Evolutionary conservation across 1,140 invertebrate species (phyloP).

Genomic region (Plectrocnemia conspersa): DNA sequence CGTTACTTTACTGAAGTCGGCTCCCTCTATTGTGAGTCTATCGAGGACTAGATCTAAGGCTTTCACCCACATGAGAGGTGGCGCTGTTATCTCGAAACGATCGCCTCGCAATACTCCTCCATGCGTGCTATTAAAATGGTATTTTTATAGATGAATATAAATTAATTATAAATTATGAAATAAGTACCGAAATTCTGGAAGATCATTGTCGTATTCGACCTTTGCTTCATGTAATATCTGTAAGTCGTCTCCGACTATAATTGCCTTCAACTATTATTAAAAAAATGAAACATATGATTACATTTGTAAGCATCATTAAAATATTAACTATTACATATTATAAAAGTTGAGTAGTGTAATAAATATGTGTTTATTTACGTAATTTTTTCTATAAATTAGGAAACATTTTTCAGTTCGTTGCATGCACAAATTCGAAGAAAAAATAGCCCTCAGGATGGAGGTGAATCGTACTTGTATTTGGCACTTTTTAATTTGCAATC

Average conservation of each 20-base stretch:
- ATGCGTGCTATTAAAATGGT: slow-evolving; percentile 57
- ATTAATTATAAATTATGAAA: background rate
- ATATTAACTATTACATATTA: too few relatives aligned
- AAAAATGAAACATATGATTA: background rate
- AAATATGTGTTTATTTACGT: slow-evolving; percentile 5
- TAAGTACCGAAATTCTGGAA: slow-evolving; percentile 82
- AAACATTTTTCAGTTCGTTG: background rate
- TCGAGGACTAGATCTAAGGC: slow-evolving; percentile 89
- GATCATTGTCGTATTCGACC: slow-evolving; percentile 85
- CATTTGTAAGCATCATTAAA: too few relatives aligned
- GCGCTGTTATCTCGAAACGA: slow-evolving; percentile 65
- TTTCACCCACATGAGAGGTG: slow-evolving; percentile 92
- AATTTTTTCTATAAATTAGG: too few relatives aligned
- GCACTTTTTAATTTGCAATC: too few relatives aligned
- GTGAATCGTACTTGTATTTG: too few relatives aligned
- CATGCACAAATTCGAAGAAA: too few relatives aligned
- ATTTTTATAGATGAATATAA: background rate
- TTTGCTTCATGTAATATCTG: slow-evolving; percentile 70
- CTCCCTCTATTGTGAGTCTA: slow-evolving; percentile 70
- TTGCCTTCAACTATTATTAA: slow-evolving; percentile 68
- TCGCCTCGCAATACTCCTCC: slow-evolving; percentile 71
- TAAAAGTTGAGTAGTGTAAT: background rate
- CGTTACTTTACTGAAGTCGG: slow-evolving; percentile 75
- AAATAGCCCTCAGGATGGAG: too few relatives aligned
- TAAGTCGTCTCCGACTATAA: slow-evolving; percentile 73